phyloP scores from a whole-genome alignment of 2,113 vertebrate genomes.

The Macrotis lagotis region DNA sequence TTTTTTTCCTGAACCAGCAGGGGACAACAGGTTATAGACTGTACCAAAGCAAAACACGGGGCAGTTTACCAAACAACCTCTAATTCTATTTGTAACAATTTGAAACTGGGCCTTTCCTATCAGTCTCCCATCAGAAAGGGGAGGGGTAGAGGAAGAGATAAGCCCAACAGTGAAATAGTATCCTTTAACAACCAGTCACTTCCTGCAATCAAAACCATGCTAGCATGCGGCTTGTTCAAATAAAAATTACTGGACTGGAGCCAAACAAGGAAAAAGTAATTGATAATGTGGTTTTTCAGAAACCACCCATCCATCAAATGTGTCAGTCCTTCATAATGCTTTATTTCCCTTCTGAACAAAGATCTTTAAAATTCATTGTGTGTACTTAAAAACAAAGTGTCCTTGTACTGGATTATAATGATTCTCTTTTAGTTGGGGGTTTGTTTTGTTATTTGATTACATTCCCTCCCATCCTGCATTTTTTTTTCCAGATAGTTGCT shows the following conservation, averaged over 20 bases:
- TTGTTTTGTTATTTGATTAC: slow-evolving; percentile 85
- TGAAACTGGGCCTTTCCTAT: slow-evolving; percentile 71
- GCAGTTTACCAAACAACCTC: slow-evolving; percentile 70
- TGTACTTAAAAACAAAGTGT: slow-evolving; percentile 82
- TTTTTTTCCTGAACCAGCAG: slow-evolving; percentile 69
- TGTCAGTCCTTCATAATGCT: slow-evolving; percentile 81
- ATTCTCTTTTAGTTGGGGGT: slow-evolving; percentile 80
- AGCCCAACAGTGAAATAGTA: slow-evolving; percentile 75
- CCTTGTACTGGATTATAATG: slow-evolving; percentile 80
- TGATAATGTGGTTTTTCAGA: slow-evolving; percentile 84
- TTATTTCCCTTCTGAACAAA: slow-evolving; percentile 83
- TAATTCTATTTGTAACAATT: slow-evolving; percentile 61
- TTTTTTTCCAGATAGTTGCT: slow-evolving; percentile 78
- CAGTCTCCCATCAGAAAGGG: slow-evolving; percentile 64
- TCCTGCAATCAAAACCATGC: slow-evolving; percentile 82
- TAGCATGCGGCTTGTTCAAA: slow-evolving; percentile 82
- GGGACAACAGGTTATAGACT: slow-evolving; percentile 45
- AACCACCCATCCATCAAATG: slow-evolving; percentile 80
- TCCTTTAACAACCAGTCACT: slow-evolving; percentile 79
- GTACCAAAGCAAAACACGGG: slow-evolving; percentile 73
- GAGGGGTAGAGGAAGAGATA: slow-evolving; percentile 66
- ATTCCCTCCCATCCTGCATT: slow-evolving; percentile 75
- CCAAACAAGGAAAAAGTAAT: slow-evolving; percentile 83
- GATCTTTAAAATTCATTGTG: slow-evolving; percentile 84
- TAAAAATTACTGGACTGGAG: slow-evolving; percentile 83